Evolutionary conservation across 2,888 invertebrate species (phyloP).

Genomic region (Megaustenia siamemsis): DNA sequence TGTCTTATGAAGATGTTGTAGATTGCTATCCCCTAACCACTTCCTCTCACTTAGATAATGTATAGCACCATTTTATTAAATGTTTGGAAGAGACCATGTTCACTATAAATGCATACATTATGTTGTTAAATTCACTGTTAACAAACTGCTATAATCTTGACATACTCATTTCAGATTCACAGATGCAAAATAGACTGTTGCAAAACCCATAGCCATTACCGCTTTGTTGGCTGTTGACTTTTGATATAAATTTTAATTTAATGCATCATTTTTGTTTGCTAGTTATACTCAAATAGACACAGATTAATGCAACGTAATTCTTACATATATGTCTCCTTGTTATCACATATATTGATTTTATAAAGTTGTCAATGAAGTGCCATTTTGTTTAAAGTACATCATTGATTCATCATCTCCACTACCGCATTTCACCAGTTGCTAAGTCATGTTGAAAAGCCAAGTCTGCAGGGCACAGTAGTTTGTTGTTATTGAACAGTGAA

Average conservation of each 20-base stretch:
- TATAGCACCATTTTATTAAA: too few species aligned
- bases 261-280: slow-evolving; percentile 18
- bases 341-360: background rate
- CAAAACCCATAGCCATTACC: slow-evolving; percentile 32
- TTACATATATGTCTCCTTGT: background rate
- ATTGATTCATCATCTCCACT: background rate
- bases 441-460: background rate
- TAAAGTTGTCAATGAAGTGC: background rate
- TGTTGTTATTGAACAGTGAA: too few species aligned
- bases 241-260: slow-evolving; percentile 4
- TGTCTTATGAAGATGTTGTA: too few species aligned
- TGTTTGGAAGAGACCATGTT: too few species aligned
- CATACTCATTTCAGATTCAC: slow-evolving; percentile 23
- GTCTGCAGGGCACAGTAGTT: too few species aligned
- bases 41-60: too few species aligned
- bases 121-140: slow-evolving; percentile 19
- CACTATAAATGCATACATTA: background rate
- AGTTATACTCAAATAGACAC: slow-evolving; percentile 1
- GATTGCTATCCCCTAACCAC: too few species aligned
- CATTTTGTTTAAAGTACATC: background rate
- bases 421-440: background rate
- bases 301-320: background rate
- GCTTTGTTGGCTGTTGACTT: slow-evolving; percentile 28
- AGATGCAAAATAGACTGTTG: slow-evolving; percentile 38
- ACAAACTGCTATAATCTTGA: slow-evolving; percentile 30